Percentiles rank a stretch among this genome's conserved stretches.
phyloP scores from a whole-genome alignment of 2,888 invertebrate species.

The Ephialtes manifestator region DNA sequence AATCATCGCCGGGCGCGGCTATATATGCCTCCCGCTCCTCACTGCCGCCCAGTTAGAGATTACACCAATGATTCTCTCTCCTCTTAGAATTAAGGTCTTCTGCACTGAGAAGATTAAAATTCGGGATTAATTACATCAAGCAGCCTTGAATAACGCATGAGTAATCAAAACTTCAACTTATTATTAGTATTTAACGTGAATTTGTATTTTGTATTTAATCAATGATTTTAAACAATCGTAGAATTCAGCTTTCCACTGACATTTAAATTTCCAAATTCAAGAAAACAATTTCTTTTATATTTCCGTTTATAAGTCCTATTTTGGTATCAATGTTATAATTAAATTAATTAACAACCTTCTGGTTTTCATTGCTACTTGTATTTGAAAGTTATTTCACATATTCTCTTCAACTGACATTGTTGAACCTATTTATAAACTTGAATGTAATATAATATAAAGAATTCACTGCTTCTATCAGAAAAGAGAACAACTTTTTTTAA shows the following conservation, averaged over 20 bases:
- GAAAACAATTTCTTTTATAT: too few species aligned
- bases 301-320: too few species aligned
- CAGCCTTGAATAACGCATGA: neutral
- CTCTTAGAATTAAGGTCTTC: slow-evolving; percentile 21
- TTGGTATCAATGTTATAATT: neutral
- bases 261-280: too few species aligned
- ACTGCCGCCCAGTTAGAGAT: neutral
- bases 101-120: slow-evolving; percentile 20
- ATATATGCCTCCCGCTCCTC: neutral
- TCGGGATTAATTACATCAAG: slow-evolving; percentile 20
- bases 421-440: too few species aligned
- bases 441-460: too few species aligned
- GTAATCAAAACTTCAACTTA: neutral
- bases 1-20: slow-evolving; percentile 32
- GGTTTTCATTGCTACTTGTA: too few species aligned
- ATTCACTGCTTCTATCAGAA: neutral
- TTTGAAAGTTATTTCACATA: too few species aligned
- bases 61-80: slow-evolving; percentile 8
- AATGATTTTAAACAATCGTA: too few species aligned
- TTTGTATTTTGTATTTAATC: neutral
- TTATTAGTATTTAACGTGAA: neutral
- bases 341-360: neutral
- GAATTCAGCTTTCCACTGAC: too few species aligned
- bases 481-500: neutral
- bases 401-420: too few species aligned